A percentile compares a stretch with the other conserved stretches of the same genome.
Conservation (phyloP, 1,140 invertebrate genomes). For the Drosophila insularis region DNA sequence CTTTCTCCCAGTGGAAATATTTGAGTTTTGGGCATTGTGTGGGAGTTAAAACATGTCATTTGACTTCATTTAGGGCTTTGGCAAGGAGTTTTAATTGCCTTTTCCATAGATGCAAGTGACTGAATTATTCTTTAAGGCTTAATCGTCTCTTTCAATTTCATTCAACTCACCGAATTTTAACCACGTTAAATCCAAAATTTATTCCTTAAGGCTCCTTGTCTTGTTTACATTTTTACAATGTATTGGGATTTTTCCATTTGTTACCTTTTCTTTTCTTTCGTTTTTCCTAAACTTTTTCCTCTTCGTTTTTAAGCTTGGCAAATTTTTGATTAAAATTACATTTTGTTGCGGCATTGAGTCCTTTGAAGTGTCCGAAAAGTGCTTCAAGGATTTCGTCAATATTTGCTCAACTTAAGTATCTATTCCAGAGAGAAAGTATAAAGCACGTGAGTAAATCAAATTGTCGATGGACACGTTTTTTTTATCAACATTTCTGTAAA, state of each 20-base stretch:
- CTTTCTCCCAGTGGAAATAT: background rate
- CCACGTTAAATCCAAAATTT: slow-evolving; percentile 29
- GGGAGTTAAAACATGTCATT: slow-evolving; percentile 2
- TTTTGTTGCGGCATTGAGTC: slow-evolving; percentile 33
- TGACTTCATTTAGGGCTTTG: background rate
- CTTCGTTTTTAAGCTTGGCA: slow-evolving; percentile 17
- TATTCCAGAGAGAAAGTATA: slow-evolving; percentile 7
- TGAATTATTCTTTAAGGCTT: background rate
- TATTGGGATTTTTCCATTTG: slow-evolving; percentile 47
- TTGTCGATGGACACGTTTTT: slow-evolving; percentile 42
- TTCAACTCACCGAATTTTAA: slow-evolving; percentile 13
- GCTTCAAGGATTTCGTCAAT: slow-evolving; percentile 32
- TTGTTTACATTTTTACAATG: slow-evolving; percentile 25
- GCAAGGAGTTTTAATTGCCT: slow-evolving; percentile 4
- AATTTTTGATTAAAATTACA: slow-evolving; percentile 70
- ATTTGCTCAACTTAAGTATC: slow-evolving; percentile 37
- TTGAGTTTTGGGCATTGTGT: background rate
- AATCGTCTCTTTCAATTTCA: background rate
- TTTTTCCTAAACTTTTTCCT: background rate
- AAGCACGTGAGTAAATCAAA: slow-evolving; percentile 12
- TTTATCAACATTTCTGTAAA: slow-evolving; percentile 22
- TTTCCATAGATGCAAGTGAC: background rate
- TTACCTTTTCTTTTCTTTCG: background rate
- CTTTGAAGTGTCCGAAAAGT: slow-evolving; percentile 52
- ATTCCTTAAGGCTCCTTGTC: slow-evolving; percentile 8